These are phyloP conservation scores for Drosophila rellima DNA, from an alignment of 2,888 invertebrate genomes.

Conservation along the genomic window DNA sequence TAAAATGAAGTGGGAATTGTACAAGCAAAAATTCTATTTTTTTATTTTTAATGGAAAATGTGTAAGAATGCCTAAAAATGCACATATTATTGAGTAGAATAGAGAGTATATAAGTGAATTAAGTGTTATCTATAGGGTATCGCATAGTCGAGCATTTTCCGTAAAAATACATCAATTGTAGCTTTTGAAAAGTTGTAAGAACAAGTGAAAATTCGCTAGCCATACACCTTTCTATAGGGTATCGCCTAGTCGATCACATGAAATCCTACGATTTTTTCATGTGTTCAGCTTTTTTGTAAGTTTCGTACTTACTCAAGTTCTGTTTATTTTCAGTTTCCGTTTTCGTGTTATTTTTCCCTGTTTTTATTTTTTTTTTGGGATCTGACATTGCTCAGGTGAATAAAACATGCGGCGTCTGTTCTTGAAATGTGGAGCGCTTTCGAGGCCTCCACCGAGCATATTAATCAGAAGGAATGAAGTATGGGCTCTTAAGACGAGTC, in stretches of 20 bases:
- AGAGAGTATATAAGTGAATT: no score
- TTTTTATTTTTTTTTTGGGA: slow-evolving; percentile 34
- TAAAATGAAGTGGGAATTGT: neutral
- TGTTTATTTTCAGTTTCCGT: slow-evolving; percentile 52
- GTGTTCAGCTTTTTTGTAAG: slow-evolving; percentile 14
- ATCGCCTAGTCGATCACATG: neutral
- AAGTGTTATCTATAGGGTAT: slow-evolving; percentile 2
- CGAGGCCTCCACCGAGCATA: slow-evolving; percentile 63
- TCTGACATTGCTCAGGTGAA: slow-evolving; percentile 72
- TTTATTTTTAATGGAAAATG: no score
- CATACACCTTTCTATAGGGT: slow-evolving; percentile 1
- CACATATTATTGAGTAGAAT: no score
- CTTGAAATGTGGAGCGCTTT: slow-evolving; percentile 70
- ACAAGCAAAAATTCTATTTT: neutral
- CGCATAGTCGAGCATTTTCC: neutral
- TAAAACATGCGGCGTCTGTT: slow-evolving; percentile 66
- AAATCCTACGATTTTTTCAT: neutral
- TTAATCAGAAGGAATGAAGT: slow-evolving; percentile 41
- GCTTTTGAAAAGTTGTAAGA: neutral
- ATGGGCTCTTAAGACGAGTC: slow-evolving; percentile 4
- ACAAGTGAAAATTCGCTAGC: neutral
- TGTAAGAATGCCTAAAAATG: no score
- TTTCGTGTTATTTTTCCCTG: slow-evolving; percentile 1
- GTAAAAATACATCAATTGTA: neutral
- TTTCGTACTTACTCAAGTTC: slow-evolving; percentile 30